A percentile compares a stretch with the other conserved stretches of the same genome.
Conservation (phyloP, 1,140 invertebrate genomes). For the Drosophila bocqueti region DNA sequence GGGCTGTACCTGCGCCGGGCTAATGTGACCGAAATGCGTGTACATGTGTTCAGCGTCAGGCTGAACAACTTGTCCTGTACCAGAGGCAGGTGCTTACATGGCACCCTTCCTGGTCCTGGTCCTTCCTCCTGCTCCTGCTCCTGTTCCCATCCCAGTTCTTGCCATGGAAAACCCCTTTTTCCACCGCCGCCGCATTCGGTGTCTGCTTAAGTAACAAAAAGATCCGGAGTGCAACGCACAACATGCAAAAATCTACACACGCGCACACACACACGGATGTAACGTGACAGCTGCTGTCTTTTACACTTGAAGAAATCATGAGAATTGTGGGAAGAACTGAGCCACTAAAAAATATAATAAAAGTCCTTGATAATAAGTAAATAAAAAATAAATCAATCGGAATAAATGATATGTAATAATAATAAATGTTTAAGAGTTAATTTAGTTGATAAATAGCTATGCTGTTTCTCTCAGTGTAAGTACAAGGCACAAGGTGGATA, state of each 20-base stretch:
- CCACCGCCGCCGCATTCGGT: neutral
- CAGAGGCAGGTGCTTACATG: conserved; percentile 22
- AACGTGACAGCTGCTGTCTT: conserved; percentile 11
- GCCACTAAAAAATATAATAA: too few relatives aligned
- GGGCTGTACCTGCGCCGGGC: neutral
- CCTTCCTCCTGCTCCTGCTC: neutral
- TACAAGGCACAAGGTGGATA: conserved; percentile 64
- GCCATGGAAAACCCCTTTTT: neutral
- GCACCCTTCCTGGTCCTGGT: neutral
- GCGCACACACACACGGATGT: neutral
- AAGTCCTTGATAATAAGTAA: too few relatives aligned
- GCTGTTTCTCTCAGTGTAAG: conserved; percentile 13
- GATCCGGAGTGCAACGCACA: conserved; percentile 51
- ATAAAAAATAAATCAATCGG: too few relatives aligned
- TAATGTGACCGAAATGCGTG: neutral
- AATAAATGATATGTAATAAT: too few relatives aligned
- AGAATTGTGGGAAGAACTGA: too few relatives aligned
- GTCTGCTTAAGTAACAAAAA: conserved; percentile 43
- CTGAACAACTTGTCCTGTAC: conserved; percentile 14
- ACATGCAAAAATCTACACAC: conserved; percentile 59
- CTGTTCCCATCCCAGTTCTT: neutral
- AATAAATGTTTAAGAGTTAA: too few relatives aligned
- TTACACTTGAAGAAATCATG: neutral
- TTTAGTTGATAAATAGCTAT: too few relatives aligned
- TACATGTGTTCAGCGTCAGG: conserved; percentile 15